These are phyloP conservation scores for Nomada goodeniana DNA, from an alignment of 2,888 invertebrate genomes.

Conservation along the genomic window DNA sequence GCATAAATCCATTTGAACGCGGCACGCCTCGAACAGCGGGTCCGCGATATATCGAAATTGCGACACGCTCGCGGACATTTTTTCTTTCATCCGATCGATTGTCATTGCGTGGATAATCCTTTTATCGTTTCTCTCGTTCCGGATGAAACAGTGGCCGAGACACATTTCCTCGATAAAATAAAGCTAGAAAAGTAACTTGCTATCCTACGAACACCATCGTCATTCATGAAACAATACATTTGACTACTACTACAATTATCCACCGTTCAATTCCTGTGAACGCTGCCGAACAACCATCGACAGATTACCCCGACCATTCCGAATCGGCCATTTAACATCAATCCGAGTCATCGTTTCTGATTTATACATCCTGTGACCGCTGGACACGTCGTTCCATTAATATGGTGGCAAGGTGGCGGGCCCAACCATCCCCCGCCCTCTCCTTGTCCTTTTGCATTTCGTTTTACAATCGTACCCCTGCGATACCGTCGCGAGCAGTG, in stretches of 20 bases:
- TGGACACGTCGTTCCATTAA: constrained; percentile 50
- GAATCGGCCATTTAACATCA: constrained; percentile 22
- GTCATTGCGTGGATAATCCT: constrained; percentile 30
- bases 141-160: too few relatives aligned
- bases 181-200: too few relatives aligned
- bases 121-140: too few relatives aligned
- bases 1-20: constrained; percentile 59
- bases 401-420: constrained; percentile 38
- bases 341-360: constrained; percentile 38
- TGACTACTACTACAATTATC: too few relatives aligned
- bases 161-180: too few relatives aligned
- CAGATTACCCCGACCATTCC: background rate
- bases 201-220: too few relatives aligned
- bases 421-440: background rate
- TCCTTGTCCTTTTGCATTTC: background rate
- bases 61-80: constrained; percentile 10
- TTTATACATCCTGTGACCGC: constrained; percentile 45
- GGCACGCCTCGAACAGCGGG: constrained; percentile 18
- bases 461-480: constrained; percentile 7
- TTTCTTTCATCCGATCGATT: constrained; percentile 32
- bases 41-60: constrained; percentile 43
- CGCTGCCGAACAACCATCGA: background rate
- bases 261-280: background rate
- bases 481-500: background rate
- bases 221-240: too few relatives aligned